phyloP scores from a whole-genome alignment of 2,888 invertebrate genomes.

The Mesoligia furuncula region DNA sequence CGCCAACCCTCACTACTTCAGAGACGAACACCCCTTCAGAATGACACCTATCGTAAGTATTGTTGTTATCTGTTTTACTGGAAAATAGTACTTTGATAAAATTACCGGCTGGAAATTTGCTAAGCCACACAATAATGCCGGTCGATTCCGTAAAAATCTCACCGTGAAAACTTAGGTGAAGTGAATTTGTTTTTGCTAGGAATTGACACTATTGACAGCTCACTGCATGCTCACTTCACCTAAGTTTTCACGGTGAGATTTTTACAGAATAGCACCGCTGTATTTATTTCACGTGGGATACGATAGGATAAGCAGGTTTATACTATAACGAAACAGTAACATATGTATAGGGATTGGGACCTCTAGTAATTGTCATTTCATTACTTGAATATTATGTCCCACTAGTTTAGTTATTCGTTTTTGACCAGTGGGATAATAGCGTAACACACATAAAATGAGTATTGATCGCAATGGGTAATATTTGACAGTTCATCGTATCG shows the following conservation, averaged over 20 bases:
- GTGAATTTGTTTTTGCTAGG: too few relatives aligned
- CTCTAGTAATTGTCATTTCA: background rate
- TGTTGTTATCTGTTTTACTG: constrained; percentile 61
- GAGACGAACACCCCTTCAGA: constrained; percentile 96
- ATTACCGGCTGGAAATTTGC: background rate
- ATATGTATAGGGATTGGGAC: background rate
- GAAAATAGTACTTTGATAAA: background rate
- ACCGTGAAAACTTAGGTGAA: too few relatives aligned
- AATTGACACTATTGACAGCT: too few relatives aligned
- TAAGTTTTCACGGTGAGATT: too few relatives aligned
- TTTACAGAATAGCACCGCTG: too few relatives aligned
- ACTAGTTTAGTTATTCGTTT: background rate
- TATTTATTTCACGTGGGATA: background rate
- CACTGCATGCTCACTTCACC: too few relatives aligned
- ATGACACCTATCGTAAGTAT: constrained; percentile 97
- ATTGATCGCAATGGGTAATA: too few relatives aligned
- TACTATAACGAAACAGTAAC: background rate
- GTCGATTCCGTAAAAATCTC: too few relatives aligned
- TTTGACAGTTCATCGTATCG: too few relatives aligned
- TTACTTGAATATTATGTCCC: background rate
- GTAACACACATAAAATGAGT: too few relatives aligned
- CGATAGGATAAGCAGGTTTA: background rate
- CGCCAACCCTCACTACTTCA: constrained; percentile 97
- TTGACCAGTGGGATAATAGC: background rate
- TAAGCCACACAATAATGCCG: background rate